Conservation (phyloP, 30 jellyfish, hydroid and myxozoan genomes). For the Hydractinia symbiolongicarpus region DNA sequence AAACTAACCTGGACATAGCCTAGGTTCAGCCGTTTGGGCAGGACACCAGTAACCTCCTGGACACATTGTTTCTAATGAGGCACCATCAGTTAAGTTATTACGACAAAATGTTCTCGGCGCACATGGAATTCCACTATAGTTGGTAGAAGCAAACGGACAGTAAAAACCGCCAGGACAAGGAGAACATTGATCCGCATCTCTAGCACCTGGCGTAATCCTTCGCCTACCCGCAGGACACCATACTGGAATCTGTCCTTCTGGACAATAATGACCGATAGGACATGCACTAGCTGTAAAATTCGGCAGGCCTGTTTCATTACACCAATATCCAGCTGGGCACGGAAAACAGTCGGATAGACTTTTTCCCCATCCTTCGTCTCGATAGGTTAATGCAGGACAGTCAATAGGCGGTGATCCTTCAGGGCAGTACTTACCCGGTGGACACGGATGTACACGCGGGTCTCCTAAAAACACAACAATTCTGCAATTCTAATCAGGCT, state of each 20-base stretch:
- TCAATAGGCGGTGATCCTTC: conserved; percentile 57
- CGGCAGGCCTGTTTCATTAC: conserved; percentile 76
- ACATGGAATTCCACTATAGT: conserved; percentile 90
- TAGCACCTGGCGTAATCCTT: conserved; percentile 70
- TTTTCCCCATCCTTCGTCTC: conserved; percentile 60
- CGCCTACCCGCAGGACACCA: conserved; percentile 98
- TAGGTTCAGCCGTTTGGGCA: conserved; percentile 58
- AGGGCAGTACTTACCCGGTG: conserved; percentile 81
- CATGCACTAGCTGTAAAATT: conserved; percentile 57
- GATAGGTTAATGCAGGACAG: conserved; percentile 82
- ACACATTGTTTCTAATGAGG: conserved; percentile 71
- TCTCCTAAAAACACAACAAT: conserved; percentile 45
- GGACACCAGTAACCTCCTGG: conserved; percentile 96
- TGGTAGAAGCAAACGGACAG: conserved; percentile 84
- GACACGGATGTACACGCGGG: conserved; percentile 74
- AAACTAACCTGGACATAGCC: conserved; percentile 73
- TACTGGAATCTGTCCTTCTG: conserved; percentile 77
- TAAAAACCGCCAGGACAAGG: conserved; percentile 76
- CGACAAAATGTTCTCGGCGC: conserved; percentile 59
- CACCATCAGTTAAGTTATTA: conserved; percentile 33
- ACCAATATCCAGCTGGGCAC: conserved; percentile 93
- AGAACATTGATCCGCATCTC: conserved; percentile 55
- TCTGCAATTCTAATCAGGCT: too few relatives aligned
- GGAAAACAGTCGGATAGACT: conserved; percentile 67
- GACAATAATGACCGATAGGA: conserved; percentile 85